A percentile compares a stretch with the other conserved stretches of the same genome.
These are phyloP conservation scores for Epinephelus moara DNA, from an alignment of 2,113 vertebrate species.

Conservation along the genomic window DNA sequence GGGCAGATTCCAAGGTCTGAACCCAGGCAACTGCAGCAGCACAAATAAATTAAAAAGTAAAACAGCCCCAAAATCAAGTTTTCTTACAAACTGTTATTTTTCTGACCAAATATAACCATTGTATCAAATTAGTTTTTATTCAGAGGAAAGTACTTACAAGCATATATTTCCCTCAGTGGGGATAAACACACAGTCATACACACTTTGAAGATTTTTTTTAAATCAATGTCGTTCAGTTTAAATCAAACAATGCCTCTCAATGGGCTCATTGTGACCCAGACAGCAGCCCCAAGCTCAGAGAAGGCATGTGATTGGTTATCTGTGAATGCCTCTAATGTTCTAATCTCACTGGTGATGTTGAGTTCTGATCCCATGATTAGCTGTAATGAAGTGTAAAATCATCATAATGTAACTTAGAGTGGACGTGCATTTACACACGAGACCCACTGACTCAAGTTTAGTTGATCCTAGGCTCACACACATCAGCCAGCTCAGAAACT, in stretches of 20 bases:
- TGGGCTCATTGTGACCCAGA: slow-evolving; percentile 61
- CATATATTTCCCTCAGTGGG: background rate
- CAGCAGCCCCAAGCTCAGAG: slow-evolving; percentile 54
- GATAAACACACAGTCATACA: slow-evolving; percentile 13
- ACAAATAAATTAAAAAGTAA: background rate
- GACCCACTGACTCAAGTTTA: background rate
- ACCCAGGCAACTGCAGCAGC: background rate
- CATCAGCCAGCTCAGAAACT: background rate
- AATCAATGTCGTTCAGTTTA: slow-evolving; percentile 38
- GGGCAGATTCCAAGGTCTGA: too few species aligned
- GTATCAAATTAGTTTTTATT: background rate
- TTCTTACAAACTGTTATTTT: background rate
- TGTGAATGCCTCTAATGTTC: slow-evolving; percentile 63
- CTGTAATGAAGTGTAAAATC: slow-evolving; percentile 64
- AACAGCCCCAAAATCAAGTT: background rate
- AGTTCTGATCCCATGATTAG: slow-evolving; percentile 69
- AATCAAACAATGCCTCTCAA: slow-evolving; percentile 59
- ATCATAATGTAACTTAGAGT: slow-evolving; percentile 17
- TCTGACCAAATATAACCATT: background rate
- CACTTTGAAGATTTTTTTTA: slow-evolving; percentile 30
- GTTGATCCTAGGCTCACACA: background rate
- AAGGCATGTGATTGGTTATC: slow-evolving; percentile 66
- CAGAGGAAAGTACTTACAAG: background rate
- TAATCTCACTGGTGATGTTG: slow-evolving; percentile 57
- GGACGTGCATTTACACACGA: background rate